A percentile compares a stretch with the other conserved stretches of the same genome.
Evolutionary conservation across 23 tunicate species (phyloP).

Genomic region (Ascidia mentula): DNA sequence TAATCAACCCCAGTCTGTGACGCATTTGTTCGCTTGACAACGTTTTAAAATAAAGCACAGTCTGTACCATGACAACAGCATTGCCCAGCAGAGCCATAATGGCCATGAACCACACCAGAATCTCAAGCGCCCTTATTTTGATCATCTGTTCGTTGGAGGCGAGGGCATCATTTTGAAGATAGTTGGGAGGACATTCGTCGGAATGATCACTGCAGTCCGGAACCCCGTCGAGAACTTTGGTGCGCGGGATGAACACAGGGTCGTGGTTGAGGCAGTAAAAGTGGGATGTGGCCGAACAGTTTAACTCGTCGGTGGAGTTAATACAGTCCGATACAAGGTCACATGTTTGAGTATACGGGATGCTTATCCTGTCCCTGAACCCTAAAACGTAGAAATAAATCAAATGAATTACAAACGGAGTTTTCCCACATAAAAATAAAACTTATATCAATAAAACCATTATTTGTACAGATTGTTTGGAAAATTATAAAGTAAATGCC

Average conservation of each 20-base stretch:
- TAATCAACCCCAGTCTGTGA: neutral
- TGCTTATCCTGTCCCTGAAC: neutral
- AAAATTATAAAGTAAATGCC: too few species aligned
- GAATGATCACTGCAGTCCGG: conserved; percentile 23
- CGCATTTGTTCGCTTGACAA: neutral
- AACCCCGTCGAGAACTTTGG: conserved; percentile 15
- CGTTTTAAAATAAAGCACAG: neutral
- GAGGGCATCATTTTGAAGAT: neutral
- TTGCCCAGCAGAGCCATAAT: conserved; percentile 19
- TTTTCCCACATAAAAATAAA: too few species aligned
- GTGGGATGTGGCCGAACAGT: conserved; percentile 19
- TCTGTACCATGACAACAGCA: neutral
- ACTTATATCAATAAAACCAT: too few species aligned
- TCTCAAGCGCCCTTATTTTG: neutral
- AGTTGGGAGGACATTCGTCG: conserved; percentile 29
- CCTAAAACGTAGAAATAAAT: too few species aligned
- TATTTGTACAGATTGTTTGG: too few species aligned
- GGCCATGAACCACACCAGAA: conserved; percentile 26
- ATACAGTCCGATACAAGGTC: conserved; percentile 9
- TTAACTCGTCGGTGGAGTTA: neutral
- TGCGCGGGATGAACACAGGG: conserved; percentile 9
- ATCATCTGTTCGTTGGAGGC: conserved; percentile 19
- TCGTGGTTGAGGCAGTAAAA: conserved; percentile 24
- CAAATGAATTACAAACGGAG: too few species aligned
- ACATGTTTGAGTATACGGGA: neutral